These are phyloP conservation scores for Macrophya annulata DNA, from an alignment of 2,888 invertebrate species.

Conservation along the genomic window DNA sequence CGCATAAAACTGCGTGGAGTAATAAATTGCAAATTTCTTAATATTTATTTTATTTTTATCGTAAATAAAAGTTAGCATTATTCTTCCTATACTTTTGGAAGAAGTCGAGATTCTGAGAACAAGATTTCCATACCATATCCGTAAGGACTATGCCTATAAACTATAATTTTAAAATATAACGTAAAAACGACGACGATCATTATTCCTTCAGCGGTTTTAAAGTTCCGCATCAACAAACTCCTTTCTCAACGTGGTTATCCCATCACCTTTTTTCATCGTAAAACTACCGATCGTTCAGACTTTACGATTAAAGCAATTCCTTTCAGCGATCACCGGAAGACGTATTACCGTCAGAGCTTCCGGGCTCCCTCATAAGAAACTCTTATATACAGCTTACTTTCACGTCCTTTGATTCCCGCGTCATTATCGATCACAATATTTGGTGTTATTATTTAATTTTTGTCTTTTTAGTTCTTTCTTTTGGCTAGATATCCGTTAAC, in stretches of 20 bases:
- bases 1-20: slow-evolving; percentile 7
- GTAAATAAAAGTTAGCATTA: neutral
- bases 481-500: neutral
- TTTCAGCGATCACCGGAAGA: slow-evolving; percentile 9
- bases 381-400: neutral
- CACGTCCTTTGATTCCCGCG: neutral
- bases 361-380: neutral
- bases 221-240: slow-evolving; percentile 26
- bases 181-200: slow-evolving; percentile 18
- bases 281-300: slow-evolving; percentile 36
- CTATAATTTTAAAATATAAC: neutral
- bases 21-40: neutral
- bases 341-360: neutral
- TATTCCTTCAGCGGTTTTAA: slow-evolving; percentile 12
- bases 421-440: neutral
- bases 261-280: slow-evolving; percentile 1
- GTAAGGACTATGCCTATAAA: neutral
- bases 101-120: slow-evolving; percentile 13
- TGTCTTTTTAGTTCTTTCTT: neutral
- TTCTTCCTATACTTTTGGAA: slow-evolving; percentile 1
- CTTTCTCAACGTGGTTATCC: slow-evolving; percentile 4
- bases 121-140: too few species aligned
- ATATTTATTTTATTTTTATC: neutral
- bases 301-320: neutral
- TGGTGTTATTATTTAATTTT: neutral